Percentiles rank a stretch among this genome's conserved stretches.
phyloP scores from a whole-genome alignment of 2,113 vertebrate species.

The Vulpes lagopus region DNA sequence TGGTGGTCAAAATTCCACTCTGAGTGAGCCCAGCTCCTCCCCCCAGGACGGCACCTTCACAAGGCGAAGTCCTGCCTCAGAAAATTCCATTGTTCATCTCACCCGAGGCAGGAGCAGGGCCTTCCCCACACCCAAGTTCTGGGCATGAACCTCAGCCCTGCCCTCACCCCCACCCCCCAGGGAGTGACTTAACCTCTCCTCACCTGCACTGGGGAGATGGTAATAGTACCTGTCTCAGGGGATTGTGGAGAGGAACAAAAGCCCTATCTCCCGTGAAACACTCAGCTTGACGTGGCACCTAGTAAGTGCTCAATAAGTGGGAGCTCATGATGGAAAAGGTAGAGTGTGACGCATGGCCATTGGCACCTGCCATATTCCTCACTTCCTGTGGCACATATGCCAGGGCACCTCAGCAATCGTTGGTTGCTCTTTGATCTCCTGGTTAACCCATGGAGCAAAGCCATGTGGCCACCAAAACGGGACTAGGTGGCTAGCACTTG shows the following conservation, averaged over 20 bases:
- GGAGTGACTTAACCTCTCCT: neutral
- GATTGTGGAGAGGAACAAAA: neutral
- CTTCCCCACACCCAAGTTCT: neutral
- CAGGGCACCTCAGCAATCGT: accelerated
- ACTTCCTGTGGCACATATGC: neutral
- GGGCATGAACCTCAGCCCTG: neutral
- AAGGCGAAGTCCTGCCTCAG: no score
- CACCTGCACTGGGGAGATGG: neutral
- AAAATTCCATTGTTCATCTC: neutral
- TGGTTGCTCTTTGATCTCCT: accelerated
- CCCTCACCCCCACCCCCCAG: neutral
- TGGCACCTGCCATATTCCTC: accelerated
- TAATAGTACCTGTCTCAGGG: neutral
- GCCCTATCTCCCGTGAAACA: accelerated
- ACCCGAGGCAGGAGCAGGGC: neutral
- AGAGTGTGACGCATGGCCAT: accelerated
- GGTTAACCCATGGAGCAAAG: neutral
- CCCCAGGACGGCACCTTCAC: accelerated
- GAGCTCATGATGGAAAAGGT: accelerated
- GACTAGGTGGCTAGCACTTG: neutral
- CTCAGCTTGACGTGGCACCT: accelerated
- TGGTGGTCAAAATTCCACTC: neutral
- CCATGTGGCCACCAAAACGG: neutral
- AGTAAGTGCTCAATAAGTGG: accelerated
- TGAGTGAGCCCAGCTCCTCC: neutral